Evolutionary conservation across 1,140 invertebrate genomes (phyloP).

Genomic region (Ips typographus): DNA sequence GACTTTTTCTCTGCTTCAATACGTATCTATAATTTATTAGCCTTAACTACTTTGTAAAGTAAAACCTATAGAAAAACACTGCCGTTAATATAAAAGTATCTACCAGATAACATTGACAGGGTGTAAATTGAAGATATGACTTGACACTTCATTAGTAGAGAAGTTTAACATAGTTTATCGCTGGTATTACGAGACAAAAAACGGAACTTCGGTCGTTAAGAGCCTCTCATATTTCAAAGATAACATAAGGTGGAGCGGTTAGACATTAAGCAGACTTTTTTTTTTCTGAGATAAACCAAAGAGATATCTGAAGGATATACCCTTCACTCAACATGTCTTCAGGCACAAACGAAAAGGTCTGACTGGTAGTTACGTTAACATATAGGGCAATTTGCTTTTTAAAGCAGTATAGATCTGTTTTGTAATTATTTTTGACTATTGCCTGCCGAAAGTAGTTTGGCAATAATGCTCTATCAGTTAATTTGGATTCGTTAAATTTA

Average conservation of each 20-base stretch:
- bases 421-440: too few relatives aligned
- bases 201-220: not conserved
- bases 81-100: not conserved
- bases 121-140: not conserved
- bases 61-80: too few relatives aligned
- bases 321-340: too few relatives aligned
- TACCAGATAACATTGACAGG: not conserved
- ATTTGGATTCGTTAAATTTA: not conserved
- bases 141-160: not conserved
- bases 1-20: too few relatives aligned
- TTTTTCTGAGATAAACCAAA: not conserved
- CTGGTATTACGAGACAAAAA: slow-evolving; percentile 3
- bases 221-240: not conserved
- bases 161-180: not conserved
- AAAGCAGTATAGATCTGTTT: too few relatives aligned
- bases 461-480: not conserved
- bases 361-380: too few relatives aligned
- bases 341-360: too few relatives aligned
- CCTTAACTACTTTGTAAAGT: too few relatives aligned
- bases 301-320: too few relatives aligned
- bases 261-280: not conserved
- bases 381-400: too few relatives aligned
- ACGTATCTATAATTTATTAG: too few relatives aligned
- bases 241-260: not conserved
- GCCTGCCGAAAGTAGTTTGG: not conserved